A percentile compares a stretch with the other conserved stretches of the same genome.
These are phyloP conservation scores for Argyresthia albistria DNA, from an alignment of 2,888 invertebrate species.

Conservation along the genomic window DNA sequence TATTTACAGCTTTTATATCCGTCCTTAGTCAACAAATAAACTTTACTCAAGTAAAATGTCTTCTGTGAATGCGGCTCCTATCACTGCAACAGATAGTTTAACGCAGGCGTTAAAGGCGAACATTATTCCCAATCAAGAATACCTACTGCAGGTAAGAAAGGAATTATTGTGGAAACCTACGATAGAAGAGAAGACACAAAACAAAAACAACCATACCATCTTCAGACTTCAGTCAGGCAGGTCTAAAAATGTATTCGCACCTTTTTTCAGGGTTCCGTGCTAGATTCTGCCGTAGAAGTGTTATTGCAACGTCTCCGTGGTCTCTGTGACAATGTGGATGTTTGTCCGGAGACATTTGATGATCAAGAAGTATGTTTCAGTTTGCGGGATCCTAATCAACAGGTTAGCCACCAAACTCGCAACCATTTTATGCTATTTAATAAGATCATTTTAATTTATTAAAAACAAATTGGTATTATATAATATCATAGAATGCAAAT, in stretches of 20 bases:
- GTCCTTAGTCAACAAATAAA: too few relatives aligned
- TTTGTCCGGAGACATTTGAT: conserved; percentile 91
- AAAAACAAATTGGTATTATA: too few relatives aligned
- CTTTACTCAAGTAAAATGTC: conserved; percentile 23
- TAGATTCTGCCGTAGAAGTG: conserved; percentile 93
- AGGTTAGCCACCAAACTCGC: conserved; percentile 28
- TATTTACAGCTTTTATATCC: too few relatives aligned
- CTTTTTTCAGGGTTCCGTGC: conserved; percentile 85
- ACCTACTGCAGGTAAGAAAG: conserved; percentile 75
- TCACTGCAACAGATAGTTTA: conserved; percentile 83
- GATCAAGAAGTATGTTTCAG: conserved; percentile 95
- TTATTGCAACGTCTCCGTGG: conserved; percentile 91
- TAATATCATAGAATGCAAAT: too few relatives aligned
- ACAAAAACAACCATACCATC: not conserved
- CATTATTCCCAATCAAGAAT: conserved; percentile 94
- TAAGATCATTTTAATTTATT: too few relatives aligned
- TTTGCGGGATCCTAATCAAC: conserved; percentile 77
- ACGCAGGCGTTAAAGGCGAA: conserved; percentile 86
- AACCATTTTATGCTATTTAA: not conserved
- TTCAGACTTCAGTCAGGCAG: not conserved
- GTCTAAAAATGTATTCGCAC: not conserved
- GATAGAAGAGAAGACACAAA: too few relatives aligned
- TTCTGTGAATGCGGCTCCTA: conserved; percentile 56
- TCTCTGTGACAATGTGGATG: conserved; percentile 93
- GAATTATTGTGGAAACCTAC: not conserved